phyloP scores from a whole-genome alignment of 2,888 invertebrate genomes.

The Rhogogaster chlorosoma region DNA sequence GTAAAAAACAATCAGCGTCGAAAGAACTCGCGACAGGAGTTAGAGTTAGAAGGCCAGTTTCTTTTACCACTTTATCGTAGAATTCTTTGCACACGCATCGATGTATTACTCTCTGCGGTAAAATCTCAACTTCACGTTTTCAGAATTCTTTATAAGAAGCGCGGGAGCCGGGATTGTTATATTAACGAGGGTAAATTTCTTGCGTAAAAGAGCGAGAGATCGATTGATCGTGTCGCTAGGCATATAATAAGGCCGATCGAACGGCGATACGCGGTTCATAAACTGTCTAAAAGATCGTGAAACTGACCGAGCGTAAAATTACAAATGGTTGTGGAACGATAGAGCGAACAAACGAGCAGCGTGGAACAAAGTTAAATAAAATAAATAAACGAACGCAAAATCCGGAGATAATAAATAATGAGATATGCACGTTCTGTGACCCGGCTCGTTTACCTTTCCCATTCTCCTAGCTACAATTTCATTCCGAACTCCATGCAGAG shows the following conservation, averaged over 20 bases:
- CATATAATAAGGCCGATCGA: constrained; percentile 21
- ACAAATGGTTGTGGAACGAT: constrained; percentile 61
- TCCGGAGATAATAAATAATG: constrained; percentile 47
- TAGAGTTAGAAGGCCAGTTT: background rate
- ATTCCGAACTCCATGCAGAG: background rate
- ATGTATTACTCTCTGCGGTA: background rate
- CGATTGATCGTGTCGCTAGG: background rate
- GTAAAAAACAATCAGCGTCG: background rate
- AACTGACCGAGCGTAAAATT: constrained; percentile 66
- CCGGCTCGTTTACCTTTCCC: constrained; percentile 34
- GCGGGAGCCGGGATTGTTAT: background rate
- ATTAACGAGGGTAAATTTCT: background rate
- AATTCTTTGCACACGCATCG: background rate
- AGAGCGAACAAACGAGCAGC: constrained; percentile 3
- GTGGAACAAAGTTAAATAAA: constrained; percentile 43
- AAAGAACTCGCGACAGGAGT: background rate
- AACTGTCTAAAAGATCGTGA: constrained; percentile 60
- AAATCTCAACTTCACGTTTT: background rate
- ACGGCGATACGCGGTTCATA: constrained; percentile 50
- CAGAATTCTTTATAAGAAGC: background rate
- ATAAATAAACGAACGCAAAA: constrained; percentile 33
- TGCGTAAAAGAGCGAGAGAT: background rate
- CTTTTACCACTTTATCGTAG: background rate
- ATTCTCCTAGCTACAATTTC: background rate
- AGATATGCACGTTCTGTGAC: constrained; percentile 47